Evolutionary conservation across 2,888 invertebrate species (phyloP), one percentile per base, ranked within the genome.

Genomic region (Cryptus armator): DNA sequence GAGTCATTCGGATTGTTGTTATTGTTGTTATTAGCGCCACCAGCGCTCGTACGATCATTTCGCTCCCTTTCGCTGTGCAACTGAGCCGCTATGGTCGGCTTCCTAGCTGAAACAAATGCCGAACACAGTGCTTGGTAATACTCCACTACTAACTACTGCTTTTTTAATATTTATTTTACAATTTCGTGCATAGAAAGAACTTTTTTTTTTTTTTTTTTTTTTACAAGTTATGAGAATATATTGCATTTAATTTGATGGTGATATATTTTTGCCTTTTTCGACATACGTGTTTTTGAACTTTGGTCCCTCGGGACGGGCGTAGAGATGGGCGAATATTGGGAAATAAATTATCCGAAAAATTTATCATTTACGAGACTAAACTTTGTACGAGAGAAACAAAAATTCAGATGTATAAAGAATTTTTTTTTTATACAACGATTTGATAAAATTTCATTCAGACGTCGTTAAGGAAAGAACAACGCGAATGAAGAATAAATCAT

Each of bases 51-150:
- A 83, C 94, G 91, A 82, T 94, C 94, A 76, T 94, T 29, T 19
- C 95, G 91, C 88, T 95, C 95, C 90, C 94, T 92, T 91, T 95
- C 95, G 84, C 95, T 90, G 91, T 95, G 95, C 92, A 94, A 89
- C 88, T 92, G 93, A 91, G 94, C 93, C 94, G 94, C 94, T 95
- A 95, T 94, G 94, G 95, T 94, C 94, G 95, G 94, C 95, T 95
- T 95, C 95, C 95, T 95, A 94, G 95, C 95, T 95, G 94, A 93
- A 95, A 95, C 95, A 95, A 95, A 95, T 92, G 91, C 91, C 91
- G 91, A 93, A 93, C 92, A 93, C 90, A 92, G 91, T 92, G 92
- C 92, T 93, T 92, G 92, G 91, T 93, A 92, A 93, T 90, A 90
- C 90, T 92, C 90, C 89, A 90, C 89, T 90, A 90, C 88, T 89